These are phyloP conservation scores for Cybosia mesomella DNA, from an alignment of 2,888 invertebrate species.

Conservation along the genomic window DNA sequence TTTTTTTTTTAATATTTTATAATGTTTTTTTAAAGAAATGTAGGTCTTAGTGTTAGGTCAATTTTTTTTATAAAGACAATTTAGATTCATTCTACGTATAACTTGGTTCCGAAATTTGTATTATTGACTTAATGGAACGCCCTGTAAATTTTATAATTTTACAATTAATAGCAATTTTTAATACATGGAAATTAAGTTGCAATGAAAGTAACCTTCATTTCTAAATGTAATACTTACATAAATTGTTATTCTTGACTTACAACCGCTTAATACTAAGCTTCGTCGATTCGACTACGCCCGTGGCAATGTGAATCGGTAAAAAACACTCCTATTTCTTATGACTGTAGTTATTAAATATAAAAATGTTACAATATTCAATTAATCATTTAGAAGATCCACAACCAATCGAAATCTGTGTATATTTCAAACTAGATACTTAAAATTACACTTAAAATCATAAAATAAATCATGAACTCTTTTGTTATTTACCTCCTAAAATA, in stretches of 20 bases:
- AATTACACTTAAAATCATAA: slow-evolving; percentile 3
- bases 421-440: not conserved
- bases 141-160: not conserved
- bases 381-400: not conserved
- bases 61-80: no score
- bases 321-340: not conserved
- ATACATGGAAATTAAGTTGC: not conserved
- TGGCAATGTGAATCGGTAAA: not conserved
- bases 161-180: not conserved
- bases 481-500: not conserved
- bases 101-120: not conserved
- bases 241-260: not conserved
- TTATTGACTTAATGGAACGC: not conserved
- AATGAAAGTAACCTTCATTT: not conserved
- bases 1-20: no score
- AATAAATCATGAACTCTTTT: not conserved
- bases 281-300: slow-evolving; percentile 10
- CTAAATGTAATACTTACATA: slow-evolving; percentile 1
- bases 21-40: no score
- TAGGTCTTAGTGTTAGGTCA: no score
- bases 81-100: not conserved
- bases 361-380: not conserved
- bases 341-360: not conserved
- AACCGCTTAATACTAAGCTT: slow-evolving; percentile 15
- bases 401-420: not conserved